These are phyloP conservation scores for Zelostemma sp. DNA, from an alignment of 1,140 invertebrate species.

Conservation along the genomic window DNA sequence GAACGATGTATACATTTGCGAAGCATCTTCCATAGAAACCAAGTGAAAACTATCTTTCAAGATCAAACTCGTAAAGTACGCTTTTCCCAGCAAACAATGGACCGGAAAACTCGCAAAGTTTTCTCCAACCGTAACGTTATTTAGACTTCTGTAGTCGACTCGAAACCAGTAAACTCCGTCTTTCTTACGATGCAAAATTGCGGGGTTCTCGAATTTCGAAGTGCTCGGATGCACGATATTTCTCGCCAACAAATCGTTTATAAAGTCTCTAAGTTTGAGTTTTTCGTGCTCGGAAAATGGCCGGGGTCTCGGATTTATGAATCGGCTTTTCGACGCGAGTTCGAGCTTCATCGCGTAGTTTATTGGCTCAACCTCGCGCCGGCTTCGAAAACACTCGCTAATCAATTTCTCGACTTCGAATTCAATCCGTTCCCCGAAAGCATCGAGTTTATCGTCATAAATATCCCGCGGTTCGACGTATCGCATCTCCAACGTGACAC, in stretches of 20 bases:
- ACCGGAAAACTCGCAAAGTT: background rate
- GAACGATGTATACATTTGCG: constrained; percentile 33
- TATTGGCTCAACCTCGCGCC: background rate
- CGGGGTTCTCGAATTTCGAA: constrained; percentile 31
- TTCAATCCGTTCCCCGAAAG: too few relatives aligned
- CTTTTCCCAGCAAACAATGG: constrained; percentile 11
- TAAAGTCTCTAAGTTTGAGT: background rate
- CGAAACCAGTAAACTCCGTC: constrained; percentile 30
- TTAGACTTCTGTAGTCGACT: constrained; percentile 65
- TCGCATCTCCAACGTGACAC: constrained; percentile 21
- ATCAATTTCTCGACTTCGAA: background rate
- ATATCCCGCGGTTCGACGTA: constrained; percentile 18
- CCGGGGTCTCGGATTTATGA: background rate
- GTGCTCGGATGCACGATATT: constrained; percentile 37
- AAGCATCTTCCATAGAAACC: constrained; percentile 13
- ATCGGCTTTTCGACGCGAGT: constrained; percentile 1
- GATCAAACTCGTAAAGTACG: constrained; percentile 28
- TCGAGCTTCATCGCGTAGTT: background rate
- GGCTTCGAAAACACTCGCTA: background rate
- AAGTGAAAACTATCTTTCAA: constrained; percentile 24
- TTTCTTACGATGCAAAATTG: constrained; percentile 49
- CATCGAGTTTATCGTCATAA: background rate
- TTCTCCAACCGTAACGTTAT: constrained; percentile 48
- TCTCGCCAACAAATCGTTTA: constrained; percentile 26
- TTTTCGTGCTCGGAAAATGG: constrained; percentile 4